Evolutionary conservation across 2,888 invertebrate species (phyloP).

Genomic region (Diaprepes abbreviatus): DNA sequence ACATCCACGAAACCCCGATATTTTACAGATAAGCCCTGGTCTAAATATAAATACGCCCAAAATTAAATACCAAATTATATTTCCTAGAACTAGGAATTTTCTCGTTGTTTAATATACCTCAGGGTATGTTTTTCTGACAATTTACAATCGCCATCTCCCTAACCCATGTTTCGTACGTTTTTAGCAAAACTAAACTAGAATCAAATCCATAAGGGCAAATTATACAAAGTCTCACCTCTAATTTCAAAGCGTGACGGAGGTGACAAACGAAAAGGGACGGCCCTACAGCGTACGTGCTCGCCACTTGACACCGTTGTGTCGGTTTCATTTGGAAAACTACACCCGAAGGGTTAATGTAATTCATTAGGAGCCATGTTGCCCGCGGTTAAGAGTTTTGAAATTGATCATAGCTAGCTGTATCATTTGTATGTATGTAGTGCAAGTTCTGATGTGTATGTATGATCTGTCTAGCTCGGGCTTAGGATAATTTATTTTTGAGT

Average conservation of each 20-base stretch:
- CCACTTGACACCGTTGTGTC: constrained; percentile 52
- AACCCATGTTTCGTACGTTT: not conserved
- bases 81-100: no score
- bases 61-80: no score
- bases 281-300: constrained; percentile 44
- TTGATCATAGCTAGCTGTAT: constrained; percentile 42
- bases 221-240: constrained; percentile 43
- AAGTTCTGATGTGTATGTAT: constrained; percentile 23
- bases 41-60: no score
- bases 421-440: constrained; percentile 32
- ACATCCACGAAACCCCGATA: no score
- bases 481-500: constrained; percentile 4
- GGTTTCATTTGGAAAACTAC: constrained; percentile 54
- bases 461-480: not conserved
- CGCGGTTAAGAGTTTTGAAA: constrained; percentile 47
- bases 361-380: constrained; percentile 55
- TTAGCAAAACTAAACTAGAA: constrained; percentile 12
- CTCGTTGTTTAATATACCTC: no score
- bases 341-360: constrained; percentile 55
- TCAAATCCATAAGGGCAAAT: constrained; percentile 22
- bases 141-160: not conserved
- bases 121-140: no score
- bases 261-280: constrained; percentile 51
- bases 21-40: no score
- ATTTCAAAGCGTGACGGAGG: constrained; percentile 47